Base-by-base conservation (phyloP, 2,888 invertebrate genomes). In the Leptodirus hochenwartii region DNA sequence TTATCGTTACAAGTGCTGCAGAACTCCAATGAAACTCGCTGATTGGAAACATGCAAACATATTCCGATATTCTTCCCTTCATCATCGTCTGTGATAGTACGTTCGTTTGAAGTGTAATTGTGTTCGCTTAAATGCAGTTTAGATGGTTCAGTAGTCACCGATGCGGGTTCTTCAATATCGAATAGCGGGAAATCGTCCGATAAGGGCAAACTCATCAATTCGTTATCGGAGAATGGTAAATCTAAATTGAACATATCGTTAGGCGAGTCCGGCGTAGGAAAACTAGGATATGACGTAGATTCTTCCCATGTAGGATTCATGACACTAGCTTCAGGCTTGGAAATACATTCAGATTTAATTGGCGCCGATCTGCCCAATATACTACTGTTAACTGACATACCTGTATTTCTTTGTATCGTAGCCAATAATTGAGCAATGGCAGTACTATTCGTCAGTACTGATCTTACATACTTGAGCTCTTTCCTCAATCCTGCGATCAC, bases 31-130 rank as follows among this genome's bases (percentile, higher is more conserved):
- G 68, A 67, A 17, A 68, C 56, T 43, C 55, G 57, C 26, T 61
- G 59, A 22, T 61, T 59, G 34, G 63, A 61, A 10, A 66, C 58
- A 41, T 69, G 67, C 9, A 69, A 48, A 42, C 68, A 69, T 11
- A 69, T 56, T 10, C 66, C 67, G 27, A 56, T 53, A 39, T 57
- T 54, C 9, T 54, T 50, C 6, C 49, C 37, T 20, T 41, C 43
- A 9, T 29, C 10, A n/a, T 25, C 10, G 11, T n/a, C n/a, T n/a
- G n/a, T n/a, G n/a, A n/a, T n/a, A n/a, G 25, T 20, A 12, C 15
- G 15, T 23, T 17, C 17, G 8, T 9, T n/a, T n/a, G 22, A 30
- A 6, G 43, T 47, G 34, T 52, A 52, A 42, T 44, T 47, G 34
- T 51, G 51, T 34, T 52, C 52, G 27, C 39, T 31, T 16, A 37